Conservation (phyloP, 1,140 invertebrate species). For the Philotrypesis tridentata region DNA sequence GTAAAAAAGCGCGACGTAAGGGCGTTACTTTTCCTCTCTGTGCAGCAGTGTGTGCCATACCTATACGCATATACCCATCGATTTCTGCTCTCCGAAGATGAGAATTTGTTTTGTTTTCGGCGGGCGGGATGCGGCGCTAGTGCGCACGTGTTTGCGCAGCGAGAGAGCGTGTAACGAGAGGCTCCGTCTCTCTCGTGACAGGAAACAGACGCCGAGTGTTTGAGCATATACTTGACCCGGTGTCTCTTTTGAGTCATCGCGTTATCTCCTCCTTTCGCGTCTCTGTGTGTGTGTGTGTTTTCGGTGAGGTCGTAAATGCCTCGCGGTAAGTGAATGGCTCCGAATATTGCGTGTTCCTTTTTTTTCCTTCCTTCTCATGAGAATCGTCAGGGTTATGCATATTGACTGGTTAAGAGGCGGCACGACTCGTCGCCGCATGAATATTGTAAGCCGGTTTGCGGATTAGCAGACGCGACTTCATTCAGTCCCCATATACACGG, state of each 20-base stretch:
- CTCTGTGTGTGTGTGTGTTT: not conserved
- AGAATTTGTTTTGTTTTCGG: not conserved
- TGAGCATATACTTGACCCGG: not conserved
- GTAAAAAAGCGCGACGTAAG: constrained; percentile 66
- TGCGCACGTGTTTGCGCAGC: constrained; percentile 53
- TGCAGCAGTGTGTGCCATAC: not conserved
- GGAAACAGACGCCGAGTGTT: constrained; percentile 40
- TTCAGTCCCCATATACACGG: not conserved
- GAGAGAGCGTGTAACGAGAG: constrained; percentile 50
- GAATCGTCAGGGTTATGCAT: not conserved
- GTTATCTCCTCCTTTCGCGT: not conserved
- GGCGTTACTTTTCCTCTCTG: constrained; percentile 54
- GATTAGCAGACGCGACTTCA: not conserved
- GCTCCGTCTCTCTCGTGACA: constrained; percentile 35
- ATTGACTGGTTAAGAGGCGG: too few relatives aligned
- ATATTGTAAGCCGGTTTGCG: not conserved
- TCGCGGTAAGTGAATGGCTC: not conserved
- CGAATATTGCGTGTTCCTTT: not conserved
- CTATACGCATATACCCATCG: not conserved
- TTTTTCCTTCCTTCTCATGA: not conserved
- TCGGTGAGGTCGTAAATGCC: not conserved
- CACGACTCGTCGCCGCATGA: not conserved
- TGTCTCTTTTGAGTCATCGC: not conserved
- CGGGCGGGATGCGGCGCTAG: not conserved
- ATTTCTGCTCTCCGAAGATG: not conserved